Evolutionary conservation across 2,797 vertebrate genomes (phyloP).

Genomic region (Crenichthys baileyi): DNA sequence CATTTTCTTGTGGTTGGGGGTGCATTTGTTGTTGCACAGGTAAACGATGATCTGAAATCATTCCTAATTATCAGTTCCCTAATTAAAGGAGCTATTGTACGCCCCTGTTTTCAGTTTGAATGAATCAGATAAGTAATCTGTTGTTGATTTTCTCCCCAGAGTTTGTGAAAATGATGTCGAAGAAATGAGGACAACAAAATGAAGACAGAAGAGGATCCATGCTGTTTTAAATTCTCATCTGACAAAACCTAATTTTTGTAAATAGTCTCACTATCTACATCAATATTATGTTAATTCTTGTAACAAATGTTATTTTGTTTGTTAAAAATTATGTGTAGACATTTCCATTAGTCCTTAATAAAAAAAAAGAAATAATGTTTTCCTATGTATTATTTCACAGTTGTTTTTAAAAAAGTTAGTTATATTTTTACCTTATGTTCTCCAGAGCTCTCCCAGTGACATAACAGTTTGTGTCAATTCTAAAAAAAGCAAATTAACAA

Average conservation of each 20-base stretch:
- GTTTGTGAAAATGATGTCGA: slow-evolving; percentile 85
- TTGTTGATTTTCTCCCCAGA: slow-evolving; percentile 62
- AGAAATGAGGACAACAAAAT: slow-evolving; percentile 61
- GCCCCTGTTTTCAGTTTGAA: background rate
- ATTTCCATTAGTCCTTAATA: background rate
- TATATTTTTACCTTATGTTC: background rate
- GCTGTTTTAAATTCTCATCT: slow-evolving; percentile 5
- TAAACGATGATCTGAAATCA: background rate
- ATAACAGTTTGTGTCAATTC: background rate
- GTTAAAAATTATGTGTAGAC: background rate
- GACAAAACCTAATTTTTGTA: background rate
- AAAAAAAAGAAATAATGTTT: background rate
- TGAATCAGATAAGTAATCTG: background rate
- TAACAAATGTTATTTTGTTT: background rate
- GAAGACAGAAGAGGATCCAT: slow-evolving; percentile 12
- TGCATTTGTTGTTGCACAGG: background rate
- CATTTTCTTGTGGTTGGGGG: background rate
- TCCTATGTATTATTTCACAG: background rate
- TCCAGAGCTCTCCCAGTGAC: background rate
- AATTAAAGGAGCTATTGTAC: background rate
- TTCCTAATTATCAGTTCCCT: background rate
- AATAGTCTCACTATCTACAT: background rate
- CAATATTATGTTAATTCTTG: background rate
- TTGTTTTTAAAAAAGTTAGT: background rate
- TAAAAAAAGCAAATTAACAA: background rate